Conservation (phyloP, 2,888 invertebrate genomes). For the Nudaria mundana region DNA sequence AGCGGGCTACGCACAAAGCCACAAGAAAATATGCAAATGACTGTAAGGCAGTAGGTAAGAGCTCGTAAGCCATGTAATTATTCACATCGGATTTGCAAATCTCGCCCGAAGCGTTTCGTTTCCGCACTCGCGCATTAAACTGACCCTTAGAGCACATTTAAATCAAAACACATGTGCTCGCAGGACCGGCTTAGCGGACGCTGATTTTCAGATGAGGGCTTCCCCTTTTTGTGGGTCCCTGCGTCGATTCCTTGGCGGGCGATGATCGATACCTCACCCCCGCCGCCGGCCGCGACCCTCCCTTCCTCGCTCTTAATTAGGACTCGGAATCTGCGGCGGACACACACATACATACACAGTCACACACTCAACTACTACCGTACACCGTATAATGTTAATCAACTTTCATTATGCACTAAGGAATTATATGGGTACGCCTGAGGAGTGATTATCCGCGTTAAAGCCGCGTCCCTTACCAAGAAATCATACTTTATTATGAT, state of each 20-base stretch:
- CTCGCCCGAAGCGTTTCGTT: conserved; percentile 72
- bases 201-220: conserved; percentile 77
- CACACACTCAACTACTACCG: conserved; percentile 19
- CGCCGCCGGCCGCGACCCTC: conserved; percentile 67
- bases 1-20: conserved; percentile 59
- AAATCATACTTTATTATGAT: conserved; percentile 80
- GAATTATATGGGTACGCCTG: conserved; percentile 80
- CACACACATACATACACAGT: conserved; percentile 80
- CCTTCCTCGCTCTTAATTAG: conserved; percentile 90
- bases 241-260: conserved; percentile 79
- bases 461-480: conserved; percentile 75
- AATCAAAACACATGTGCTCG: conserved; percentile 80
- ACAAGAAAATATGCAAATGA: conserved; percentile 80
- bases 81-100: conserved; percentile 79
- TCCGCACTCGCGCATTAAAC: conserved; percentile 70
- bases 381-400: conserved; percentile 75
- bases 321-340: conserved; percentile 92
- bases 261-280: conserved; percentile 78
- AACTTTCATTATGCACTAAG: conserved; percentile 82
- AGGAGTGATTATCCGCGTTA: conserved; percentile 79
- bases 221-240: conserved; percentile 79
- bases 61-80: conserved; percentile 79
- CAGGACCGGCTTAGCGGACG: conserved; percentile 73
- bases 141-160: conserved; percentile 76
- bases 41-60: conserved; percentile 80